These are phyloP conservation scores for Eilema sororculum DNA, from an alignment of 2,888 invertebrate genomes.

Conservation along the genomic window DNA sequence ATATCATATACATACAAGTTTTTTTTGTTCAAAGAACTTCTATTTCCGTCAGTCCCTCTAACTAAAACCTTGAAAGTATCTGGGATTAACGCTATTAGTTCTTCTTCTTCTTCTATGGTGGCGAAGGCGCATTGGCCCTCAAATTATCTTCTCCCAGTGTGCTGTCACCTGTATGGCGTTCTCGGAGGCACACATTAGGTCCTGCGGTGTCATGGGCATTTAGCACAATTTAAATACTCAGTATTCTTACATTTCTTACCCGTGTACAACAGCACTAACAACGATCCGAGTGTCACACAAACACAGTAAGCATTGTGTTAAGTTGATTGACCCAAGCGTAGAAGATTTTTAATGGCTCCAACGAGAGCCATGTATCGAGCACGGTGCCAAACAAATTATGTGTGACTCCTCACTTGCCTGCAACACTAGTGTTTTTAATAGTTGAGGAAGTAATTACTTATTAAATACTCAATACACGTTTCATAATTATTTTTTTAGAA, in stretches of 20 bases:
- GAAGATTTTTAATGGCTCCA: slow-evolving; percentile 39
- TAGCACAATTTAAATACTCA: not conserved
- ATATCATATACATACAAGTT: too few relatives aligned
- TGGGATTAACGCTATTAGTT: too few relatives aligned
- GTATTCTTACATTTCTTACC: not conserved
- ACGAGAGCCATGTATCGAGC: not conserved
- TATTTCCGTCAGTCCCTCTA: too few relatives aligned
- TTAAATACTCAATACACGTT: not conserved
- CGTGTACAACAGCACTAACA: slow-evolving; percentile 12
- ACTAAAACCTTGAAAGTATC: too few relatives aligned
- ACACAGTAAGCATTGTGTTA: slow-evolving; percentile 18
- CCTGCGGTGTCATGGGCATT: too few relatives aligned
- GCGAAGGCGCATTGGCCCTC: too few relatives aligned
- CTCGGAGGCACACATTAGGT: too few relatives aligned
- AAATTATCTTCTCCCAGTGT: too few relatives aligned
- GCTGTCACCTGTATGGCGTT: too few relatives aligned
- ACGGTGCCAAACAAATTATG: slow-evolving; percentile 8
- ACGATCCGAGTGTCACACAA: slow-evolving; percentile 24
- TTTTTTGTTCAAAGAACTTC: too few relatives aligned
- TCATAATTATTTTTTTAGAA: slow-evolving; percentile 1
- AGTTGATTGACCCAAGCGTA: slow-evolving; percentile 29
- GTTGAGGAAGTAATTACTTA: slow-evolving; percentile 16
- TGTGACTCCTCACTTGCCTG: not conserved
- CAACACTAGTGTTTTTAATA: slow-evolving; percentile 1
- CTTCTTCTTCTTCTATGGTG: too few relatives aligned